Evolutionary conservation across 2,888 invertebrate genomes (phyloP).

Genomic region (Heteromurus nitidus): DNA sequence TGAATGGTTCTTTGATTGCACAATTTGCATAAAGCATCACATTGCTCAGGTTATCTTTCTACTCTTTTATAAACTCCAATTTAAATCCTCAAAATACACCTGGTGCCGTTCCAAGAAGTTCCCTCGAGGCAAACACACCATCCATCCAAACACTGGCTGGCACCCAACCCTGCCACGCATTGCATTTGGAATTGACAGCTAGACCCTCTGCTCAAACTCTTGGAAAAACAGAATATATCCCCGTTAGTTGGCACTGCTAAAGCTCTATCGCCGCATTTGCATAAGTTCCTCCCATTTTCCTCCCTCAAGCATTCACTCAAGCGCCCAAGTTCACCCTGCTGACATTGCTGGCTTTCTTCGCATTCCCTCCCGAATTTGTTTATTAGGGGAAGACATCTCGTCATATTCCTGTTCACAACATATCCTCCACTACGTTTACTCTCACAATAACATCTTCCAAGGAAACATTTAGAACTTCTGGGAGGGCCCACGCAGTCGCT

Average conservation of each 20-base stretch:
- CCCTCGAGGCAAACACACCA: not conserved
- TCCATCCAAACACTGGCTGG: not conserved
- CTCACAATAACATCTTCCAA: too few relatives aligned
- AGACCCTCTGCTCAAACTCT: not conserved
- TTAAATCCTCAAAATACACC: too few relatives aligned
- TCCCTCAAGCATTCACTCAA: not conserved
- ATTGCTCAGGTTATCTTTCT: too few relatives aligned
- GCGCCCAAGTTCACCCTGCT: not conserved
- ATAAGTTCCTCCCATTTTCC: not conserved
- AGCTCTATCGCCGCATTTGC: not conserved
- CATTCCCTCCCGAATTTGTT: not conserved
- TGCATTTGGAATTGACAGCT: not conserved
- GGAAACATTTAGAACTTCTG: too few relatives aligned
- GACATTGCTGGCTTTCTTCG: not conserved
- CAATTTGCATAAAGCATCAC: too few relatives aligned
- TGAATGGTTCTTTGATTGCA: too few relatives aligned
- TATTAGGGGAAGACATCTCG: not conserved
- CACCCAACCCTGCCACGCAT: not conserved
- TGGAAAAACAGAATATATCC: not conserved
- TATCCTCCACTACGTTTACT: too few relatives aligned
- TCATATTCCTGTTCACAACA: not conserved
- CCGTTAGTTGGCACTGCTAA: not conserved
- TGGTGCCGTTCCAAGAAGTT: too few relatives aligned
- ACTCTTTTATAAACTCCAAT: too few relatives aligned
- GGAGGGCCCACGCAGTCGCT: too few relatives aligned